phyloP scores from a whole-genome alignment of 1,140 invertebrate species.

The Atta cephalotes region DNA sequence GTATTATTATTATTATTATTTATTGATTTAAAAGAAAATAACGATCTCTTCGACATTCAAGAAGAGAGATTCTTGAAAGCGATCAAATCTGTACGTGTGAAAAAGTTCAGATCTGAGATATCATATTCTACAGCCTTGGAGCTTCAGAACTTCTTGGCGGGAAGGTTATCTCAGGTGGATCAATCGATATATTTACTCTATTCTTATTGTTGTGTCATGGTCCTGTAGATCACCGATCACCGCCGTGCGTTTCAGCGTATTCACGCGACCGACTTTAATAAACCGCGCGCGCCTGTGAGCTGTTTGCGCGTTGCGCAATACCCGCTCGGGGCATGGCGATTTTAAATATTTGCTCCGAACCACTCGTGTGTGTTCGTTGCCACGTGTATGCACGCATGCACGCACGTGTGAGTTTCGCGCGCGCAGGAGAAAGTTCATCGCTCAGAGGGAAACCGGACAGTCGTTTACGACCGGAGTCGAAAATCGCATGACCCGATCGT shows the following conservation, averaged over 20 bases:
- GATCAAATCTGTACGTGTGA: neutral
- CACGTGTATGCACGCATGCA: neutral
- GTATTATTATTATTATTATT: no score
- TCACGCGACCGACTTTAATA: constrained; percentile 42
- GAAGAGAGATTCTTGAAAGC: neutral
- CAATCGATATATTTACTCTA: neutral
- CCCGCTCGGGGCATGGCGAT: constrained; percentile 38
- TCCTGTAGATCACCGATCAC: neutral
- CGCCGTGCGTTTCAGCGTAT: no score
- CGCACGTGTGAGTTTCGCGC: neutral
- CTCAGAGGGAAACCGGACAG: constrained; percentile 64
- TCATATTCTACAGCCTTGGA: neutral
- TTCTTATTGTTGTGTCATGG: constrained; percentile 26
- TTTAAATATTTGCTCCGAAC: constrained; percentile 65
- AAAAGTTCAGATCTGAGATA: neutral
- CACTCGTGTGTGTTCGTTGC: neutral
- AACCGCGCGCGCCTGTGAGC: constrained; percentile 2
- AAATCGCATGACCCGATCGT: constrained; percentile 56
- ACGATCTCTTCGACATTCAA: neutral
- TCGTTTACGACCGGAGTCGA: constrained; percentile 45
- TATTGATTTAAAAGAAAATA: neutral
- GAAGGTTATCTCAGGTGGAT: neutral
- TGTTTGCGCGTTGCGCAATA: constrained; percentile 61
- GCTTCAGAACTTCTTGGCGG: neutral
- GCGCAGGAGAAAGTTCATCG: constrained; percentile 71